Percentiles rank a stretch among this genome's conserved stretches.
Conservation (phyloP, 2,797 vertebrate species). For the Pteropus rufus region DNA sequence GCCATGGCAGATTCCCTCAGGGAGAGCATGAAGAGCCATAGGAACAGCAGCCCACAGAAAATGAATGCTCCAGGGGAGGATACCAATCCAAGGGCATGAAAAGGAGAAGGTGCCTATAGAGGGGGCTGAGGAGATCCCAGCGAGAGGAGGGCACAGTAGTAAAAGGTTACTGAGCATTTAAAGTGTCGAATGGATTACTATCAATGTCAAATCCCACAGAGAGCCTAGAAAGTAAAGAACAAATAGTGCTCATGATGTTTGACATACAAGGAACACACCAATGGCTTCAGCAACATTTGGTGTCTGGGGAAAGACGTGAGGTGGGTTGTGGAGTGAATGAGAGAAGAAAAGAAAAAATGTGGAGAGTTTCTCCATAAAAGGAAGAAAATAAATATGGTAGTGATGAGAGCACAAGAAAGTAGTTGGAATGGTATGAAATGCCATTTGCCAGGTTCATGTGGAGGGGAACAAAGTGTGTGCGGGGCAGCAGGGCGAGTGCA, state of each 20-base stretch:
- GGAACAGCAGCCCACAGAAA: background rate
- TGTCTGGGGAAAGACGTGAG: background rate
- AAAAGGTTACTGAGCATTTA: background rate
- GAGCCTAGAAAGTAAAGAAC: background rate
- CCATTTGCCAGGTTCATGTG: background rate
- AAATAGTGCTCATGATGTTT: background rate
- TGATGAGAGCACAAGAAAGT: background rate
- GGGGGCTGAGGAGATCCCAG: background rate
- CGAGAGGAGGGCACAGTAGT: background rate
- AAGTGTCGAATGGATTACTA: background rate
- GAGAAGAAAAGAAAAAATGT: background rate
- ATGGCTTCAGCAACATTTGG: background rate
- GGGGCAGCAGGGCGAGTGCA: background rate
- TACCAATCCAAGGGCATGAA: background rate
- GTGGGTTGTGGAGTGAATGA: background rate
- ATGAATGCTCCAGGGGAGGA: too few species aligned
- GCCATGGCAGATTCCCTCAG: background rate
- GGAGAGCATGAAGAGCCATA: background rate
- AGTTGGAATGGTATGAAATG: background rate
- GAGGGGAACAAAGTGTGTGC: background rate
- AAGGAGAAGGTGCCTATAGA: background rate
- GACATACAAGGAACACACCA: background rate
- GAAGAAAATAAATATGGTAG: background rate
- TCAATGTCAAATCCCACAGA: background rate
- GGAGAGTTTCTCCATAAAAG: background rate